Base-by-base conservation (phyloP, 1,140 invertebrate genomes). In the Zeugodacus cucurbitae region DNA sequence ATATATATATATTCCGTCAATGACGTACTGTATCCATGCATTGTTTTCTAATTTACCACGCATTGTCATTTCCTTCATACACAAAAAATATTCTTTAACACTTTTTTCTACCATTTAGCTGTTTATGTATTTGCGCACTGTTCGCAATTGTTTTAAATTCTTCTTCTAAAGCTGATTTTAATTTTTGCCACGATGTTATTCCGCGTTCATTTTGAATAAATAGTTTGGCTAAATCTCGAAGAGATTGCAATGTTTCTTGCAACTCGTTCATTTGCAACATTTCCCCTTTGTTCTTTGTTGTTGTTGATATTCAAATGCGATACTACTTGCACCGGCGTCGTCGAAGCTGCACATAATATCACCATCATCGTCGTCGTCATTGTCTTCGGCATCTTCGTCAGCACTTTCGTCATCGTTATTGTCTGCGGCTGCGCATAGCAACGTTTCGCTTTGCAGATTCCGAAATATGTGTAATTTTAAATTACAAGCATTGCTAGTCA, bases 161-260 rank as follows among this genome's bases (percentile, higher is more conserved):
- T n/a, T n/a, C n/a, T n/a, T n/a, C n/a, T n/a, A n/a, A n/a, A n/a
- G n/a, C n/a, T n/a, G n/a, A n/a, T n/a, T 87, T 87, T 41, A 87
- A 37, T 87, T 62, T 87, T 20, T 57, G 44, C 86, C 86, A 87
- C 2, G 86, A 87, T 20, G 86, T 87, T 59, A 62, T 87, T 7
- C 86, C 86, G 17, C 86, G 85, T 44, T 85, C 78, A 54, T 22
- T 48, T 85, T 85, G 78, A 85, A 85, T 85, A 85, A 85, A 85
- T 32, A 85, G 41, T 37, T 86, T 86, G 22, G 85, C 85, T 10
- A 86, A 11, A 7, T 54, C 54, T 58, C 29, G 14, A 32, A 86
- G 22, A 26, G 85, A 86, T 29, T 86, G 58, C 26, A n/a, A n/a
- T n/a, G n/a, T n/a, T n/a, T n/a, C n/a, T n/a, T n/a, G n/a, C n/a